A percentile compares a stretch with the other conserved stretches of the same genome.
These are phyloP conservation scores for Embidobia sp. DNA, from an alignment of 2,888 invertebrate species.

Conservation along the genomic window DNA sequence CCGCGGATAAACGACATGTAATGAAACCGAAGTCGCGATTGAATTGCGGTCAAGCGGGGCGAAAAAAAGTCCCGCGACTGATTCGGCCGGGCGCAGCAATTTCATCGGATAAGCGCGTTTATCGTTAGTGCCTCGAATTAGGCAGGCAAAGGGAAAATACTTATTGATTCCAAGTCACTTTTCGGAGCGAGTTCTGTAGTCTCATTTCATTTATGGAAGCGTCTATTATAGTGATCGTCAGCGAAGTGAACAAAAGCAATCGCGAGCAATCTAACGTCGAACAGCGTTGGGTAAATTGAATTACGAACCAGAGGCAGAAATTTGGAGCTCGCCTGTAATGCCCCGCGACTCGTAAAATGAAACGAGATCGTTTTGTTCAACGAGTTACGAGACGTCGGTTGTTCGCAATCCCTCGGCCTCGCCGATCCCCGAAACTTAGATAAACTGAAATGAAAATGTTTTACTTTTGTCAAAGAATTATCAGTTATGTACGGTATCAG, in stretches of 20 bases:
- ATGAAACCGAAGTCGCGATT: slow-evolving; percentile 16
- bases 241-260: slow-evolving; percentile 66
- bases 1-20: slow-evolving; percentile 15
- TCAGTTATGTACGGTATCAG: slow-evolving; percentile 43
- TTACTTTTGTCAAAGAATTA: slow-evolving; percentile 60
- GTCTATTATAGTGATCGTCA: slow-evolving; percentile 64
- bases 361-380: slow-evolving; percentile 64
- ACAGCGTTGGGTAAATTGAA: slow-evolving; percentile 65
- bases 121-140: slow-evolving; percentile 50
- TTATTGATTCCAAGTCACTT: slow-evolving; percentile 60
- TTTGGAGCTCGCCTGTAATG: slow-evolving; percentile 63
- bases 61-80: too few relatives aligned
- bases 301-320: slow-evolving; percentile 65
- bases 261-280: slow-evolving; percentile 65
- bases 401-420: slow-evolving; percentile 29
- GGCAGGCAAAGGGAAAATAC: slow-evolving; percentile 55
- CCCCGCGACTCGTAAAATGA: slow-evolving; percentile 64
- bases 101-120: slow-evolving; percentile 32
- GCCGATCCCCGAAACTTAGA: slow-evolving; percentile 32
- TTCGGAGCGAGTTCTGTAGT: slow-evolving; percentile 57
- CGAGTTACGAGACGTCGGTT: slow-evolving; percentile 63
- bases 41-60: slow-evolving; percentile 35
- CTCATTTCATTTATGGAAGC: slow-evolving; percentile 63
- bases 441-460: slow-evolving; percentile 61
- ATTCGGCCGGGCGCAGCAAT: not conserved